A percentile compares a stretch with the other conserved stretches of the same genome.
Evolutionary conservation across 92 coral and sea anemone genomes (phyloP).

Genomic region (Desmophyllum pertusum): DNA sequence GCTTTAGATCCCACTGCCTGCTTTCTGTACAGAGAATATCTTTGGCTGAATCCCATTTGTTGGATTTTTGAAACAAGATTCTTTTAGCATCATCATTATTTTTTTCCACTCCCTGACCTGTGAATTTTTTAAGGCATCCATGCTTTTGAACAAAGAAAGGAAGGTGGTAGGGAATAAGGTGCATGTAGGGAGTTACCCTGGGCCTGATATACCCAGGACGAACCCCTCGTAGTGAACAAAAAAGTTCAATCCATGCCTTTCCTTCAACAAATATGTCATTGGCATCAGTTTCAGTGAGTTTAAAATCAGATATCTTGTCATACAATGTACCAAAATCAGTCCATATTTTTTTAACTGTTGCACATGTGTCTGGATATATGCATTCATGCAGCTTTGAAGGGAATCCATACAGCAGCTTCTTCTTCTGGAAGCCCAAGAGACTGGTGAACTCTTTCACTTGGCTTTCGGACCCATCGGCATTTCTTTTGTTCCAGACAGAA

Average conservation of each 20-base stretch:
- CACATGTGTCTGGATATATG: slow-evolving; percentile 48
- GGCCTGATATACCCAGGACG: slow-evolving; percentile 51
- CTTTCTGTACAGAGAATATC: slow-evolving; percentile 53
- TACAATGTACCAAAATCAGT: slow-evolving; percentile 42
- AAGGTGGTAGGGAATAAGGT: slow-evolving; percentile 46
- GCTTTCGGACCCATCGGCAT: slow-evolving; percentile 70
- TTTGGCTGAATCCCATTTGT: slow-evolving; percentile 65
- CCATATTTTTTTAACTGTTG: slow-evolving; percentile 56
- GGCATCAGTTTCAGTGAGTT: slow-evolving; percentile 25
- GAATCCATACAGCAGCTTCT: slow-evolving; percentile 45
- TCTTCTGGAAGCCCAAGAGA: slow-evolving; percentile 59
- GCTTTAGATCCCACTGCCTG: slow-evolving; percentile 44
- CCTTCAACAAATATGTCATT: slow-evolving; percentile 32
- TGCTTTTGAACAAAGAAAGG: slow-evolving; percentile 52
- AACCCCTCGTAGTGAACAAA: slow-evolving; percentile 51
- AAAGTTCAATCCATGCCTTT: slow-evolving; percentile 60
- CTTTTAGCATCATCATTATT: slow-evolving; percentile 63
- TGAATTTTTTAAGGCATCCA: slow-evolving; percentile 55
- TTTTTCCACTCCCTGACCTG: slow-evolving; percentile 66
- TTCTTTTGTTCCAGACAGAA: slow-evolving; percentile 50
- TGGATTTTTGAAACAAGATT: slow-evolving; percentile 47
- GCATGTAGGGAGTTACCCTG: slow-evolving; percentile 70
- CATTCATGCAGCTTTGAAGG: slow-evolving; percentile 41
- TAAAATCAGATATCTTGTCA: slow-evolving; percentile 43
- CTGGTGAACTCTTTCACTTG: slow-evolving; percentile 54